A percentile compares a stretch with the other conserved stretches of the same genome.
Conservation (phyloP, 2,888 invertebrate species). For the Cheiracanthium punctorium region DNA sequence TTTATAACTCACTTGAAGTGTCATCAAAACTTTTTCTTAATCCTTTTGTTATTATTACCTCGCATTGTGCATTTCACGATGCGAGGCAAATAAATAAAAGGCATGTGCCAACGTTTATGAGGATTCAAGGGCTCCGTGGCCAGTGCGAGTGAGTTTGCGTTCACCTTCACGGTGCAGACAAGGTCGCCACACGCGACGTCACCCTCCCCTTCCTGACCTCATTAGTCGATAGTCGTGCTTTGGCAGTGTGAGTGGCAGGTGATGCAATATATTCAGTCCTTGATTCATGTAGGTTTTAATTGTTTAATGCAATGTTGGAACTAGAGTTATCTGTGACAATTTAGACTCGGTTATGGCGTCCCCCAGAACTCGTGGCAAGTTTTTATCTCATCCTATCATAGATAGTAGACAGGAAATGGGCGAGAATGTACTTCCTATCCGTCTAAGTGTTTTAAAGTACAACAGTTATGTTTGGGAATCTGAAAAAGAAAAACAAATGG, state of each 20-base stretch:
- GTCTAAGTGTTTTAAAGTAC: background rate
- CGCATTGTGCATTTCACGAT: background rate
- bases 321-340: background rate
- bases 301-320: background rate
- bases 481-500: conserved; percentile 14
- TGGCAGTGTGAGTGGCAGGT: background rate
- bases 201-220: background rate
- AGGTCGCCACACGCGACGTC: background rate
- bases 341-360: background rate
- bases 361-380: conserved; percentile 2
- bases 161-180: background rate
- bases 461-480: conserved; percentile 6
- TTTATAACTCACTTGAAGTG: background rate
- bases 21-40: background rate
- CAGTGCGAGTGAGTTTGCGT: background rate
- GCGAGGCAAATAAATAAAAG: background rate
- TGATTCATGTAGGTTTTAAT: background rate
- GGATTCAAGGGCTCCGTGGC: background rate
- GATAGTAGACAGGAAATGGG: background rate
- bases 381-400: background rate
- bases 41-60: too few species aligned
- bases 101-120: background rate
- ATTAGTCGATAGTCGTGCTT: background rate
- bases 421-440: background rate
- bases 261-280: conserved; percentile 4